Evolutionary conservation across 1,140 invertebrate genomes (phyloP), one percentile per base, ranked within the genome.

Genomic region (Drosophila parvula): DNA sequence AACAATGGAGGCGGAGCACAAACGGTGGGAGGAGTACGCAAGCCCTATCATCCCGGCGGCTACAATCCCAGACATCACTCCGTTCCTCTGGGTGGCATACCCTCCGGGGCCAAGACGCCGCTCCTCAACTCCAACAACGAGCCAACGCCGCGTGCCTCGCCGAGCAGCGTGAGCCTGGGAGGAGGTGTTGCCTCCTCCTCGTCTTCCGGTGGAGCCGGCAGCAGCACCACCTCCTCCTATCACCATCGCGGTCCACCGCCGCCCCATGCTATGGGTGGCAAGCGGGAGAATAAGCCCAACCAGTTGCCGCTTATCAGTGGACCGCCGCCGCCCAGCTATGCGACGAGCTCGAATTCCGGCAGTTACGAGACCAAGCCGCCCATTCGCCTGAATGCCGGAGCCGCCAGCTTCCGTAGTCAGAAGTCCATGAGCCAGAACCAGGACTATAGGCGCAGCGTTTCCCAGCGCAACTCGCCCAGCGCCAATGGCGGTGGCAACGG

Each of bases 381-480:
- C 7, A 63, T 91, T 1, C 86, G 90, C 4, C 73, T 91, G 0
- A 91, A 91, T 75, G 90, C 90, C 0, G 83, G 65, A 12, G 90
- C 90, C 6, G 90, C 90, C 45, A 88, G 70, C 30, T 91, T 91
- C 59, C 81, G 90, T 4, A 86, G 84, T 16, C 91, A 92, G 41
- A 91, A 91, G 58, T 75, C 74, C 22, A 81, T 89, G 27, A 91
- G 78, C 73, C 61, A 78, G 27, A 91, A 79, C 69, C 61, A 78
- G 27, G 91, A 92, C 73, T 92, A 79, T 11, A 51, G 91, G 16
- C 91, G 91, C 40, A 92, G 81, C 58, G 88, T 79, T 9, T 92
- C 90, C 36, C 91, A 92, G 53, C 77, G 91, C 16, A 92, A 91
- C 30, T 92, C 91, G 47, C 91, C 91, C 7, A 90, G 91, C 56